Base-by-base conservation (phyloP, 2,888 invertebrate species). In the Euphydryas editha region DNA sequence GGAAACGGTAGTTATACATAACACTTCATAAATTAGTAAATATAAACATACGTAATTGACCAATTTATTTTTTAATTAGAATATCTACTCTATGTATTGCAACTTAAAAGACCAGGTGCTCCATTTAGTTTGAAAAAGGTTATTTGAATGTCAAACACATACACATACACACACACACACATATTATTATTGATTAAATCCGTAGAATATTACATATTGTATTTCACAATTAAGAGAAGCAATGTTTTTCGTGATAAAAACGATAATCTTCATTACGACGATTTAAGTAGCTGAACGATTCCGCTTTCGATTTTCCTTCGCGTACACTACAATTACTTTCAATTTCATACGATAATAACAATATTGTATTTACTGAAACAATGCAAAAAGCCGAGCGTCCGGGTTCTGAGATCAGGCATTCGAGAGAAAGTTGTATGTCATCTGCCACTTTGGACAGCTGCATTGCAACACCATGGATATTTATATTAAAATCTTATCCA, bases 331-430 rank as follows among this genome's bases (percentile, higher is more conserved):
- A 54, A 54, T 59, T 36, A 58, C 88, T 90, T 89, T 89, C 89
- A 83, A 83, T 88, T 87, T 87, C 85, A 78, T 83, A 76, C 74
- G 79, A 80, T 83, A 84, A 85, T 87, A 85, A 86, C 81, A 86
- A 85, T 84, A 87, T 82, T 80, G 77, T 80, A 85, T 85, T 84
- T 85, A 86, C 82, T 84, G 86, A 89, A 88, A 89, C 88, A 89
- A 87, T 88, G 84, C 82, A 82, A 81, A 82, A 83, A 82, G 72
- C 78, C 69, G 78, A 72, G 77, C 73, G 85, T 87, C 88, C 88
- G 88, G 88, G 86, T 87, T 78, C 83, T 79, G 76, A 76, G 80
- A 81, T 78, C 77, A 78, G 74, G 77, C 76, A 78, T 75, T 71
- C 77, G 76, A 85, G 89, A 86, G 90, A 90, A 89, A 89, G 90